Conservation (phyloP, 2,797 vertebrate species). For the Euthynnus affinis region DNA sequence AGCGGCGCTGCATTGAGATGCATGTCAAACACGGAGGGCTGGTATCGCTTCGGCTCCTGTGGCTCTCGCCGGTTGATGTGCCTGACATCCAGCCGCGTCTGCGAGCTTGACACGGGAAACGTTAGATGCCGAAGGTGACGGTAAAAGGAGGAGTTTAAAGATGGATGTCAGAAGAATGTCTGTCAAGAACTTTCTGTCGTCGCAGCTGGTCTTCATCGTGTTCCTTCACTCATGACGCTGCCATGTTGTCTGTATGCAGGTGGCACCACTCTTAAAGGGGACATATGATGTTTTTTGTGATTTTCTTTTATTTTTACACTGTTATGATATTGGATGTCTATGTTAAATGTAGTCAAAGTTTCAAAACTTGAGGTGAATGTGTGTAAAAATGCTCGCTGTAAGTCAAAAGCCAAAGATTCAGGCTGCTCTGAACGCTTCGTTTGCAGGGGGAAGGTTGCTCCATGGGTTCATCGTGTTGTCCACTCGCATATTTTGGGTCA, state of each 20-base stretch:
- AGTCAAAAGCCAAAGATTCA: background rate
- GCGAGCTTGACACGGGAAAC: constrained; percentile 31
- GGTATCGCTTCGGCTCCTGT: constrained; percentile 6
- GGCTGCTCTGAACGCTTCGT: too few relatives aligned
- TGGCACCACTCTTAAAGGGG: background rate
- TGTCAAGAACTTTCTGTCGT: constrained; percentile 19
- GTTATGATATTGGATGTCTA: too few relatives aligned
- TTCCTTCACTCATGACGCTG: background rate
- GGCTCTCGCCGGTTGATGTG: constrained; percentile 22
- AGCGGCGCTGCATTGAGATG: constrained; percentile 56
- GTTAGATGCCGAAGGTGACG: constrained; percentile 32
- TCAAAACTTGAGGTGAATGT: too few relatives aligned
- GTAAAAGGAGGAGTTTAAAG: background rate
- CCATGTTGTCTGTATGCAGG: background rate
- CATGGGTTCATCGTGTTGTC: too few relatives aligned
- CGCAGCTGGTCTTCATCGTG: background rate
- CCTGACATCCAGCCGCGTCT: constrained; percentile 19
- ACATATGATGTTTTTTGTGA: background rate
- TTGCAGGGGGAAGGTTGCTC: too few relatives aligned
- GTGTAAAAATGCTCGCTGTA: background rate
- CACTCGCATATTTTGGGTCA: too few relatives aligned
- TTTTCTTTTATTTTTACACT: background rate
- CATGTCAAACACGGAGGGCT: constrained; percentile 74
- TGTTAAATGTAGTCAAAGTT: too few relatives aligned
- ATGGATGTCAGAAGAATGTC: constrained; percentile 9